phyloP scores from a whole-genome alignment of 2,888 invertebrate genomes.

The Lamellibrachia satsuma region DNA sequence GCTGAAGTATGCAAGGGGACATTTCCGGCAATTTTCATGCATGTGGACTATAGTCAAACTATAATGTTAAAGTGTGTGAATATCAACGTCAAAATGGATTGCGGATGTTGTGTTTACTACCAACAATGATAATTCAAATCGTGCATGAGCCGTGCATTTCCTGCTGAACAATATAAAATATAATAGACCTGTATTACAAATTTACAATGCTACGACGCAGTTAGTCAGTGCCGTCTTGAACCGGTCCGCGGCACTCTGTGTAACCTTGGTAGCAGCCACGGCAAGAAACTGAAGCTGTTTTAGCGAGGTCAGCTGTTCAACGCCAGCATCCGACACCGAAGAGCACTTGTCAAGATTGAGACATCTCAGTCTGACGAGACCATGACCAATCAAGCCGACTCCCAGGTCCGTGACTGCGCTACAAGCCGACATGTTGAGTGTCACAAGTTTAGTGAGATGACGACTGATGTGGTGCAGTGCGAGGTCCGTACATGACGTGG shows the following conservation, averaged over 20 bases:
- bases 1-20: too few relatives aligned
- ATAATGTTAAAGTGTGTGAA: background rate
- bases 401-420: background rate
- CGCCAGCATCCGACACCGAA: background rate
- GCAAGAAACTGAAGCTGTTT: background rate
- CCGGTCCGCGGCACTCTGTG: background rate
- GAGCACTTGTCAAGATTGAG: background rate
- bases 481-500: background rate
- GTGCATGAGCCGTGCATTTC: background rate
- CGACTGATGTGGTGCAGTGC: background rate
- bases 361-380: background rate
- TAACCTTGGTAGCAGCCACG: background rate
- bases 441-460: background rate
- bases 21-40: too few relatives aligned
- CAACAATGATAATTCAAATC: background rate
- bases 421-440: background rate
- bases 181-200: background rate
- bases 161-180: background rate
- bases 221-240: background rate
- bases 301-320: slow-evolving; percentile 1
- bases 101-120: background rate
- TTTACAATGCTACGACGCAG: background rate
- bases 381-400: background rate
- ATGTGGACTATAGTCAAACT: background rate
- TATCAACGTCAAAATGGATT: background rate